phyloP scores from a whole-genome alignment of 2,888 invertebrate species.

The Lithosia quadra region DNA sequence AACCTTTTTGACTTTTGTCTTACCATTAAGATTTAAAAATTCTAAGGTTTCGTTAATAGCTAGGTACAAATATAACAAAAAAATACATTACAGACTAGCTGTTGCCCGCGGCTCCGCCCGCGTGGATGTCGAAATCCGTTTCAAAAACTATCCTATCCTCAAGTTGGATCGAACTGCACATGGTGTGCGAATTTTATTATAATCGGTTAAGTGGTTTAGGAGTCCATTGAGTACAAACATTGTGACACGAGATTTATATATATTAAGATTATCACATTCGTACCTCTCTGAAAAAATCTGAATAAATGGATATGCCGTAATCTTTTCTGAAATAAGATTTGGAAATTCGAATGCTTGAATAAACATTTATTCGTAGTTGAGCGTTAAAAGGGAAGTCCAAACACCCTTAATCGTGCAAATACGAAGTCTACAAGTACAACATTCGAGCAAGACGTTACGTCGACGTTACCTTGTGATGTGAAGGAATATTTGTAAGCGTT shows the following conservation, averaged over 20 bases:
- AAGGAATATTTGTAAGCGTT: constrained; percentile 78
- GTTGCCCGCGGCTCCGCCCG: too few species aligned
- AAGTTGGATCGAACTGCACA: too few species aligned
- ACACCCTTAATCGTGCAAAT: constrained; percentile 75
- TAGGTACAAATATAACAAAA: too few species aligned
- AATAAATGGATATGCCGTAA: constrained; percentile 20
- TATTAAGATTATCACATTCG: not conserved
- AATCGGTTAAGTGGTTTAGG: too few species aligned
- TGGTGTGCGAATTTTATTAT: too few species aligned
- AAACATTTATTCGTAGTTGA: constrained; percentile 66
- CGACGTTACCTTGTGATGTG: constrained; percentile 70
- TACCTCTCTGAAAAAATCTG: too few species aligned
- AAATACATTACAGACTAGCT: too few species aligned
- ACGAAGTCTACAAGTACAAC: constrained; percentile 66
- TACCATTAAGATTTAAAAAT: not conserved
- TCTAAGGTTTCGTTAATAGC: not conserved
- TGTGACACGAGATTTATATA: too few species aligned
- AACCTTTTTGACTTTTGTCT: not conserved
- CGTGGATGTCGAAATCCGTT: too few species aligned
- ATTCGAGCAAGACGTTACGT: constrained; percentile 67
- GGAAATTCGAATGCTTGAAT: constrained; percentile 56
- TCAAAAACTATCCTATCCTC: too few species aligned
- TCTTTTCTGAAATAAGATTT: constrained; percentile 38
- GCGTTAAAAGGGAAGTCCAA: constrained; percentile 68
- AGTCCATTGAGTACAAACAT: too few species aligned